These are phyloP conservation scores for Drosophila mauritiana DNA, from an alignment of 1,140 invertebrate species.

Conservation along the genomic window DNA sequence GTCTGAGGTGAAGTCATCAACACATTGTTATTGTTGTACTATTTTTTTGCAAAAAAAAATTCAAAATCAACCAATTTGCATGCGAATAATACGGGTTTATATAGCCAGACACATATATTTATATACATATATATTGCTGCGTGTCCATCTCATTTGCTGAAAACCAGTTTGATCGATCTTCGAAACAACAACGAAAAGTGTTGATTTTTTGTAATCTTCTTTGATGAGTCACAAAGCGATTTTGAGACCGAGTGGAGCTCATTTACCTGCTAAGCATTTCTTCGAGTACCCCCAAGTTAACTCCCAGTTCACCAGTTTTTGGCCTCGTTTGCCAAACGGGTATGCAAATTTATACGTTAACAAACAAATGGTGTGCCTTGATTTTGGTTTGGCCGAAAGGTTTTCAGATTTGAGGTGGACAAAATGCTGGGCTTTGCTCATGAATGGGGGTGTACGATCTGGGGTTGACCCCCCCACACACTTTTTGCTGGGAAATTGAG, in stretches of 20 bases:
- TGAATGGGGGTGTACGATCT: conserved; percentile 17
- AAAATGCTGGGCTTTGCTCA: background rate
- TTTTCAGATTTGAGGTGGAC: conserved; percentile 18
- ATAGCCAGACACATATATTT: conserved; percentile 1
- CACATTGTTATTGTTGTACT: conserved; percentile 50
- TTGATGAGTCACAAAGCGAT: conserved; percentile 35
- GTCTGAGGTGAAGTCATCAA: conserved; percentile 72
- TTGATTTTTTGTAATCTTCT: conserved; percentile 44
- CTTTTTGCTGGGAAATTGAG: conserved; percentile 58
- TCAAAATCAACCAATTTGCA: conserved; percentile 79
- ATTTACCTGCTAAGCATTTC: conserved; percentile 41
- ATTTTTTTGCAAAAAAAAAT: conserved; percentile 59
- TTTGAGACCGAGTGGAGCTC: conserved; percentile 38
- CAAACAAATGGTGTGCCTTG: conserved; percentile 13
- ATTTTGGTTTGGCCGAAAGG: conserved; percentile 11
- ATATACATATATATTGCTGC: conserved; percentile 11
- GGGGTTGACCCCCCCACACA: conserved; percentile 2
- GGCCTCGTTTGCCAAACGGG: conserved; percentile 11
- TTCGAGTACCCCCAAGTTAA: conserved; percentile 15
- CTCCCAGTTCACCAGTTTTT: background rate
- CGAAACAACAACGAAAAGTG: conserved; percentile 21
- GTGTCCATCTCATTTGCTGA: conserved; percentile 44
- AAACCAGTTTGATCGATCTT: conserved; percentile 70
- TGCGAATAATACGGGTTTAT: conserved; percentile 54
- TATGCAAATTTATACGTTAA: conserved; percentile 40